These are phyloP conservation scores for Lucilia sericata DNA, from an alignment of 1,140 invertebrate species.

Conservation along the genomic window DNA sequence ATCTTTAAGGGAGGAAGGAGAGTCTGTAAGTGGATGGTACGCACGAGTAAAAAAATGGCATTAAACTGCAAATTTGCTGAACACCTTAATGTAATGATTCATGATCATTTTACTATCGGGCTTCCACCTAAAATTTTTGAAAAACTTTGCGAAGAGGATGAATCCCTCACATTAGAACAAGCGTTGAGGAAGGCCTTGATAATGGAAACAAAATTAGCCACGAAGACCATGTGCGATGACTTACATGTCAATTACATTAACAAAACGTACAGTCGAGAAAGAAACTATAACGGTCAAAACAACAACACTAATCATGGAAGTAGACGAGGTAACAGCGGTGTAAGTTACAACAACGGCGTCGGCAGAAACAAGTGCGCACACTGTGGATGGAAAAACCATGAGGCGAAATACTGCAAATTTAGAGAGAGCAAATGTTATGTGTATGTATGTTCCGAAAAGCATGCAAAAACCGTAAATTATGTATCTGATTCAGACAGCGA, in stretches of 20 bases:
- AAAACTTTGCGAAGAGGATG: slow-evolving; percentile 40
- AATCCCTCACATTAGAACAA: not conserved
- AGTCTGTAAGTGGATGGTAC: not conserved
- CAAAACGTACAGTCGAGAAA: not conserved
- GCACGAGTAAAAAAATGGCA: not conserved
- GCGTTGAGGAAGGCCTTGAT: slow-evolving; percentile 34
- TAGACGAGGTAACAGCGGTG: not conserved
- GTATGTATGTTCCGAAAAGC: not conserved
- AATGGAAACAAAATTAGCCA: slow-evolving; percentile 28
- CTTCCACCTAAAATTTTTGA: slow-evolving; percentile 30
- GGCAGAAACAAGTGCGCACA: not conserved
- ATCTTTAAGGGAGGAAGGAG: not conserved
- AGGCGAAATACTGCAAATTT: not conserved
- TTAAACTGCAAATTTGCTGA: not conserved
- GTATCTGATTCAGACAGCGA: not conserved
- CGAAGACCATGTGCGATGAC: not conserved
- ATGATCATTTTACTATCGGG: slow-evolving; percentile 27
- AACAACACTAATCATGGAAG: not conserved
- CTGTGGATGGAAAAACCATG: slow-evolving; percentile 42
- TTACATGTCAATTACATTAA: not conserved
- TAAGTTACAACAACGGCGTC: too few species aligned
- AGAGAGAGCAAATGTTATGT: slow-evolving; percentile 32
- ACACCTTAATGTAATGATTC: not conserved
- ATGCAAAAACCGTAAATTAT: not conserved
- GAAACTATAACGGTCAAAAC: not conserved